phyloP scores from a whole-genome alignment of 2,113 vertebrate species.

The Epinephelus moara region DNA sequence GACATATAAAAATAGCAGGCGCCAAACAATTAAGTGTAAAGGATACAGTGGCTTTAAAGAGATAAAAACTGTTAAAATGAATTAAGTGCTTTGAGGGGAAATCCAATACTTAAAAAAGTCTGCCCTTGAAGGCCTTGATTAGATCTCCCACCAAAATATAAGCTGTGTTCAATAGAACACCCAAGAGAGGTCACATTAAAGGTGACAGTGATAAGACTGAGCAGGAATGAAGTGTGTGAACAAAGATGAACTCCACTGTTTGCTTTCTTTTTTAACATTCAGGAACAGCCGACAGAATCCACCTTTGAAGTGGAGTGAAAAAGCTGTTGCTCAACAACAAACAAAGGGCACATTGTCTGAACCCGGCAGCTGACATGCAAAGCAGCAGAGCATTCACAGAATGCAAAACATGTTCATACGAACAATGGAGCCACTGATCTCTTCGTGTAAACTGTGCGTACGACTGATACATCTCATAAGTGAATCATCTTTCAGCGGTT shows the following conservation, averaged over 20 bases:
- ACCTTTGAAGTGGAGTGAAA: slow-evolving; percentile 79
- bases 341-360: slow-evolving; percentile 81
- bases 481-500: slow-evolving; percentile 31
- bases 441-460: slow-evolving; percentile 58
- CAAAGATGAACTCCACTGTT: slow-evolving; percentile 56
- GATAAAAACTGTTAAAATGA: slow-evolving; percentile 32
- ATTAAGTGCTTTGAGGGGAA: slow-evolving; percentile 47
- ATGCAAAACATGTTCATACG: slow-evolving; percentile 74
- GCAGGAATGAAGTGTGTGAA: slow-evolving; percentile 36
- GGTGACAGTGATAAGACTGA: slow-evolving; percentile 23
- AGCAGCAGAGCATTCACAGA: slow-evolving; percentile 76
- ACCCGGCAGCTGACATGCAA: slow-evolving; percentile 76
- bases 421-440: slow-evolving; percentile 64
- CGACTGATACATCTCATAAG: slow-evolving; percentile 37
- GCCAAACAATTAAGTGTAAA: slow-evolving; percentile 52
- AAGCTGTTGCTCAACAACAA: slow-evolving; percentile 78
- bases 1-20: slow-evolving; percentile 12
- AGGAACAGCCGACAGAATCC: slow-evolving; percentile 61
- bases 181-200: slow-evolving; percentile 7
- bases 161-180: slow-evolving; percentile 16
- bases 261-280: slow-evolving; percentile 57
- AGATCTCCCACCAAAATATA: background rate
- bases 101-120: slow-evolving; percentile 9
- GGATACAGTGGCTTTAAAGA: slow-evolving; percentile 47
- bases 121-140: slow-evolving; percentile 3